Evolutionary conservation across 1,140 invertebrate species (phyloP).

Genomic region (Chironomus striatipennis): DNA sequence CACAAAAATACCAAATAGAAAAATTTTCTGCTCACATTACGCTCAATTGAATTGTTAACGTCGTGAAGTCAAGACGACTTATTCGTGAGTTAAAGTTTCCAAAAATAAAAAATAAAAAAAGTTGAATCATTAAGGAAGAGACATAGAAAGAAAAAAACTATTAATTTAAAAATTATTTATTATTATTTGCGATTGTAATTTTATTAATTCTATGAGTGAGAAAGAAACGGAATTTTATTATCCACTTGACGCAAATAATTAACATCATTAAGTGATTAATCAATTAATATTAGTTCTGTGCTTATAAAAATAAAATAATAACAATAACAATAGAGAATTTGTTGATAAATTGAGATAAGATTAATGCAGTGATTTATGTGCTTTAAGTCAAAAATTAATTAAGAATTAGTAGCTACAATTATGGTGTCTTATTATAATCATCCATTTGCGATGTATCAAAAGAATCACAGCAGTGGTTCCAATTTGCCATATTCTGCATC

Average conservation of each 20-base stretch:
- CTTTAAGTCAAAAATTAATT: background rate
- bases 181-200: too few relatives aligned
- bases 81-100: background rate
- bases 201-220: background rate
- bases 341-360: background rate
- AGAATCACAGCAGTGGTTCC: conserved; percentile 35
- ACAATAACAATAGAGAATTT: background rate
- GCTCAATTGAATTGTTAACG: background rate
- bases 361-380: background rate
- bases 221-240: background rate
- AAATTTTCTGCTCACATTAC: background rate
- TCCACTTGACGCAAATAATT: background rate
- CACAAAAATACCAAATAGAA: background rate
- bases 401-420: conserved; percentile 26
- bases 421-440: conserved; percentile 40
- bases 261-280: background rate
- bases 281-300: background rate
- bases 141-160: background rate
- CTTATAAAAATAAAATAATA: background rate
- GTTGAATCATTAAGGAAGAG: background rate
- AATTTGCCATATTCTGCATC: conserved; percentile 35
- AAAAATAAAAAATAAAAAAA: background rate
- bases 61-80: background rate
- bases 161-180: too few relatives aligned
- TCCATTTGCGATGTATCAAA: conserved; percentile 32